A percentile compares a stretch with the other conserved stretches of the same genome.
These are phyloP conservation scores for Conchocele bisecta DNA, from an alignment of 2,888 invertebrate genomes.

Conservation along the genomic window DNA sequence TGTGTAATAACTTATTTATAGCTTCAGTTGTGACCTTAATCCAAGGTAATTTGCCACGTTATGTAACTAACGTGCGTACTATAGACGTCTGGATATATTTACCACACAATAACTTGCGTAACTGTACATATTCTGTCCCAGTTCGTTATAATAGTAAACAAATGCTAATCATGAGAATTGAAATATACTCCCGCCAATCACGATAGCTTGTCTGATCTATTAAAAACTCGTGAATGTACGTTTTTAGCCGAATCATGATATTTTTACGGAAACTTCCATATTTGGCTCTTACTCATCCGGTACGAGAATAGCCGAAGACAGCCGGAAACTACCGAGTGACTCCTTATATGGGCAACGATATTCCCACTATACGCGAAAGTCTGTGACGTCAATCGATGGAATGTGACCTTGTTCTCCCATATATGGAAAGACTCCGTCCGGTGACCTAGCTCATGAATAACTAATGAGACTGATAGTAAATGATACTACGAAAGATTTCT, in stretches of 20 bases:
- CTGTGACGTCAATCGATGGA: conserved; percentile 64
- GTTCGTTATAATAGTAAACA: no score
- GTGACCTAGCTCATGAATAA: conserved; percentile 41
- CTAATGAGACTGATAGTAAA: conserved; percentile 35
- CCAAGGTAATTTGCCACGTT: no score
- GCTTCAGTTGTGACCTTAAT: no score
- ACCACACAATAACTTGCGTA: no score
- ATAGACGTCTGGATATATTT: no score
- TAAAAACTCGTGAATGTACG: neutral
- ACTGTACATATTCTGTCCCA: no score
- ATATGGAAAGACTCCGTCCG: conserved; percentile 73
- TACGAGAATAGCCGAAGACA: conserved; percentile 40
- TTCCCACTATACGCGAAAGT: conserved; percentile 40
- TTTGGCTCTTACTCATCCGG: conserved; percentile 52
- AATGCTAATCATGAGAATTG: no score
- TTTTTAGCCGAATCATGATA: neutral
- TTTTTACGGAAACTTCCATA: conserved; percentile 56
- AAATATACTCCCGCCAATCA: conserved; percentile 6
- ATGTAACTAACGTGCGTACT: no score
- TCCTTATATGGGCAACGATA: conserved; percentile 61
- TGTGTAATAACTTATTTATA: no score
- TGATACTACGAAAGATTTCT: conserved; percentile 65
- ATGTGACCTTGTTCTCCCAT: conserved; percentile 71
- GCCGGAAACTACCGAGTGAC: conserved; percentile 52
- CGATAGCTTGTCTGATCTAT: neutral